Evolutionary conservation across 2,113 vertebrate genomes (phyloP).

Genomic region (cat (Felis catus)): F.catus_Fca126_mat1.0 CM031413.1:68299001-68299500

Average conservation of each 20-base stretch:
- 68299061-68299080: not conserved
- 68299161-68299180: no score
- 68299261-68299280: not conserved
- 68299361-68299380: no score
- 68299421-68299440: no score
- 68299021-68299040: not conserved
- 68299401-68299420: no score
- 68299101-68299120: not conserved
- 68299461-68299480: no score
- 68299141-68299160: not conserved
- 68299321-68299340: no score
- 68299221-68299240: not conserved
- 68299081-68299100: not conserved
- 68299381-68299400: no score
- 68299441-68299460: no score
- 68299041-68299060: not conserved
- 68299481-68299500: no score
- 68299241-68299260: not conserved
- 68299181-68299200: not conserved
- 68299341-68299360: no score
- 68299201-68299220: not conserved
- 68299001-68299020: not conserved
- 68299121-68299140: not conserved
- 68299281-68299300: not conserved
- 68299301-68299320: not conserved